phyloP scores from a whole-genome alignment of 2,797 vertebrate genomes.

The Orientallactaga sibirica region DNA sequence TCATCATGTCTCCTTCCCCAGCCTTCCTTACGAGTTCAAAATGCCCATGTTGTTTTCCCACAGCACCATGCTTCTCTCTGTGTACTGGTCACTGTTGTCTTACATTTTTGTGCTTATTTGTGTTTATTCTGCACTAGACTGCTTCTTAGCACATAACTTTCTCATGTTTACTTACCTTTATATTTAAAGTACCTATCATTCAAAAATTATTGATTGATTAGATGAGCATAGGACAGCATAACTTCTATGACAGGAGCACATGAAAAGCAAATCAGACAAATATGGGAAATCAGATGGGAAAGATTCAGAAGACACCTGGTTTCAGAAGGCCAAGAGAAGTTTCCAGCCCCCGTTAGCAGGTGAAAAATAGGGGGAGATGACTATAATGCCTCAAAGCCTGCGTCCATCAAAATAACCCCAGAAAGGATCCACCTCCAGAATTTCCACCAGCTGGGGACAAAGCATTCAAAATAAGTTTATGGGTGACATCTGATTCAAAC shows the following conservation, averaged over 20 bases:
- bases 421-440: no score
- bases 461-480: no score
- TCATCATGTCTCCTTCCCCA: neutral
- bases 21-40: neutral
- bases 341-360: neutral
- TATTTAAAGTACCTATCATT: neutral
- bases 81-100: neutral
- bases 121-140: neutral
- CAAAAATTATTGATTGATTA: neutral
- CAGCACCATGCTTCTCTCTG: neutral
- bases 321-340: neutral
- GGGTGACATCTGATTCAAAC: no score
- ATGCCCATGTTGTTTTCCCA: neutral
- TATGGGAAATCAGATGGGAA: neutral
- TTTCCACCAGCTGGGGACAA: no score
- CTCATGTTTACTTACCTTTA: neutral
- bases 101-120: neutral
- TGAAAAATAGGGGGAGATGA: no score
- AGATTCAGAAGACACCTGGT: neutral
- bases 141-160: neutral
- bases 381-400: no score
- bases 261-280: neutral
- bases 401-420: no score
- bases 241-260: neutral
- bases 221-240: neutral